These are phyloP conservation scores for Alloplasta piceator DNA, from an alignment of 2,888 invertebrate genomes.

Conservation along the genomic window DNA sequence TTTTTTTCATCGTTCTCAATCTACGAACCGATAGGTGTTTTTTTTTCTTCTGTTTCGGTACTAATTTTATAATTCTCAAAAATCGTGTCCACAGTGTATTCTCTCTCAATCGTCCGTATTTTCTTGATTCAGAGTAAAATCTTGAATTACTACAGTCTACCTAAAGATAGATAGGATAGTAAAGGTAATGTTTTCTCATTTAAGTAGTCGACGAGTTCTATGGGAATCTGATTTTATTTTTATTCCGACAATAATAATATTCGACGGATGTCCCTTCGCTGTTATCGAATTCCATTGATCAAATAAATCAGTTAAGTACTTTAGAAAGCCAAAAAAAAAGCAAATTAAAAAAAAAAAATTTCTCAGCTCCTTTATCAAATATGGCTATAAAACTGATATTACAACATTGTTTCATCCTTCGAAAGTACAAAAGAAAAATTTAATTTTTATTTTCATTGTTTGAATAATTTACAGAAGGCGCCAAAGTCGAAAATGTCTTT, in stretches of 20 bases:
- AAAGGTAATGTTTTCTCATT: constrained; percentile 68
- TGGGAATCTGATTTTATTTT: constrained; percentile 12
- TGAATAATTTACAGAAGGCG: no score
- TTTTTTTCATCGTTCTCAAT: constrained; percentile 65
- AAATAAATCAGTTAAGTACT: neutral
- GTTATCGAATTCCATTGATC: constrained; percentile 1
- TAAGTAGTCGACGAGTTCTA: constrained; percentile 30
- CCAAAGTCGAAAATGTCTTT: no score
- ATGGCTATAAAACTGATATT: no score
- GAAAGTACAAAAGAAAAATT: no score
- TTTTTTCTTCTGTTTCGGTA: constrained; percentile 23
- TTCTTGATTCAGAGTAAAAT: constrained; percentile 61
- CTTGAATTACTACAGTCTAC: constrained; percentile 71
- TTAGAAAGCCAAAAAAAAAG: no score
- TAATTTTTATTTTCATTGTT: no score
- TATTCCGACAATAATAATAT: constrained; percentile 13
- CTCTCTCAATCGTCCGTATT: constrained; percentile 11
- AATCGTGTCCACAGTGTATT: constrained; percentile 2
- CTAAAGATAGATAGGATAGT: constrained; percentile 71
- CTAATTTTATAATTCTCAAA: constrained; percentile 16
- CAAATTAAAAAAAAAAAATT: no score
- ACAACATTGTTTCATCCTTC: no score
- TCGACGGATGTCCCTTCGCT: constrained; percentile 7
- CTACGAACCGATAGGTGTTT: constrained; percentile 61
- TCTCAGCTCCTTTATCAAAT: no score